Evolutionary conservation across 2,113 vertebrate genomes (phyloP).

Genomic region (Psophia crepitans): DNA sequence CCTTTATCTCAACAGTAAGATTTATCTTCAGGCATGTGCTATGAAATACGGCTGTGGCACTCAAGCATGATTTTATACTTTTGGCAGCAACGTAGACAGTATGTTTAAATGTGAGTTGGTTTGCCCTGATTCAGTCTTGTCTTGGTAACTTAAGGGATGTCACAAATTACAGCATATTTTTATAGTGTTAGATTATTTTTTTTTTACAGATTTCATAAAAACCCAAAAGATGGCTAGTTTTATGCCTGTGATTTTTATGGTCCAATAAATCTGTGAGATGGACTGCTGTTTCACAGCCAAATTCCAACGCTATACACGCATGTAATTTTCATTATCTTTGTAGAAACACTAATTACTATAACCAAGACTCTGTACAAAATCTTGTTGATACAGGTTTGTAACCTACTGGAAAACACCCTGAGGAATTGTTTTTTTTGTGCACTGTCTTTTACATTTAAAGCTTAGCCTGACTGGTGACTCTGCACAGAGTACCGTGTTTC

Average conservation of each 20-base stretch:
- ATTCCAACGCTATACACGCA: background rate
- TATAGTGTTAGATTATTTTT: background rate
- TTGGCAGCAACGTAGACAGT: background rate
- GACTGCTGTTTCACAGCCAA: background rate
- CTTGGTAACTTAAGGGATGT: background rate
- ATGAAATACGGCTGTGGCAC: background rate
- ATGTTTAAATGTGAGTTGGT: background rate
- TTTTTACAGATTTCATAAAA: background rate
- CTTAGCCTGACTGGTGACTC: background rate
- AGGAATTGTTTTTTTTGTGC: background rate
- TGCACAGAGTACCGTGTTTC: background rate
- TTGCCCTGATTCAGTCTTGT: background rate
- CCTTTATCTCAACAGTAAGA: slow-evolving; percentile 19
- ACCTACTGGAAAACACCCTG: background rate
- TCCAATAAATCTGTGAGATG: background rate
- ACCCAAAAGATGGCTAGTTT: background rate
- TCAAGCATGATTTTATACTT: slow-evolving; percentile 1
- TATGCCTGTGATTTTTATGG: background rate
- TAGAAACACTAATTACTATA: background rate
- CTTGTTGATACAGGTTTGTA: background rate
- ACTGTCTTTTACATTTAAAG: background rate
- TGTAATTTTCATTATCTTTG: background rate
- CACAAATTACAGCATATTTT: background rate
- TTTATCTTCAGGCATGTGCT: background rate
- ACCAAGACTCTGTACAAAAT: background rate